A percentile compares a stretch with the other conserved stretches of the same genome.
Evolutionary conservation across 2,113 vertebrate genomes (phyloP).

Genomic region (Galemys pyrenaicus): DNA sequence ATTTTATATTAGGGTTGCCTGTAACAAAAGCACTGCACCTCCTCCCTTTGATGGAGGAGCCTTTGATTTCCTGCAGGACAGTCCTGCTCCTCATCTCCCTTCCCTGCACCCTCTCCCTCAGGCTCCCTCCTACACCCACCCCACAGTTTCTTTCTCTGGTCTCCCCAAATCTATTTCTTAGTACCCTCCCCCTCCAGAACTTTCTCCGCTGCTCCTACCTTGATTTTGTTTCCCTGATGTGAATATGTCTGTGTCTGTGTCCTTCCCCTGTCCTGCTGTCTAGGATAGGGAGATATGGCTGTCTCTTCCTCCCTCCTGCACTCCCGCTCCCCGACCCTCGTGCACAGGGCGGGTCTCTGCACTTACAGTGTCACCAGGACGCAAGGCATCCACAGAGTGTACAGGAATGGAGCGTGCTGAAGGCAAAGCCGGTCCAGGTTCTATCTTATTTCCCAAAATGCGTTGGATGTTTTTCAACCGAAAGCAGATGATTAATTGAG

Average conservation of each 20-base stretch:
- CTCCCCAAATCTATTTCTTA: not conserved
- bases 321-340: not conserved
- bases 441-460: not conserved
- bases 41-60: not conserved
- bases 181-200: not conserved
- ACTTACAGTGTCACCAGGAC: not conserved
- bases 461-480: conserved; percentile 55
- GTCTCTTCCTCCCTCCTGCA: not conserved
- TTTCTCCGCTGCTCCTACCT: not conserved
- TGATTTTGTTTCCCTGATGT: not conserved
- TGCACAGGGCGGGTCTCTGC: not conserved
- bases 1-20: too few species aligned
- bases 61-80: not conserved
- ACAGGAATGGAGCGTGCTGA: too few species aligned
- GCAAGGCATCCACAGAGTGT: not conserved
- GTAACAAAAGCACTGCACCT: not conserved
- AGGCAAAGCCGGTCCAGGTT: not conserved
- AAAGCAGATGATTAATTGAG: conserved; percentile 48
- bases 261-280: not conserved
- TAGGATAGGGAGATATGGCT: not conserved
- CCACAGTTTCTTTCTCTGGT: not conserved
- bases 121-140: not conserved
- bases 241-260: not conserved
- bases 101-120: not conserved
- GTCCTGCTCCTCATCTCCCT: not conserved